Evolutionary conservation across 2,888 invertebrate genomes (phyloP), one percentile per base, ranked within the genome.

Genomic region (Asteroscopus sphinx): DNA sequence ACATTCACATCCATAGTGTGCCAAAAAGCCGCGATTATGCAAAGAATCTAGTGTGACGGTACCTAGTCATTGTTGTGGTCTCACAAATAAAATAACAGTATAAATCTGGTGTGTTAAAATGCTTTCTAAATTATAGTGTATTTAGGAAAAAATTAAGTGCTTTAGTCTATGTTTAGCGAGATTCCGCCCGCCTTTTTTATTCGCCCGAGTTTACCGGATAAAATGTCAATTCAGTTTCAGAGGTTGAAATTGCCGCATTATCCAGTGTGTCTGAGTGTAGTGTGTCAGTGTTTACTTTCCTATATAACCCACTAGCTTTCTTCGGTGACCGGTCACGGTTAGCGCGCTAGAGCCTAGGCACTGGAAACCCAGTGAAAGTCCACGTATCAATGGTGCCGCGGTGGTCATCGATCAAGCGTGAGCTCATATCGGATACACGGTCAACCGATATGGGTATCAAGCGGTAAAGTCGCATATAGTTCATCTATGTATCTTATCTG

Each of bases 351-450:
- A 68, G 51, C 56, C 76, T 68, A 67, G 62, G 65, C 69, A 59
- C 73, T 82, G 76, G 78, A 80, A 79, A 78, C 73, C 73, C 63
- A 81, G 83, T 77, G 85, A 85, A 86, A 86, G 86, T 85, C 49
- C 26, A 46, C 51, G 49, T 70, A 68, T 62, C 67, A 61, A 17
- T 35, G 42, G 15, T 55, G 52, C 47, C 35, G 21, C 4, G 12
- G 5, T 35, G 56, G 26, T 62, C 65, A 46, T 52, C 59, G 51
- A 41, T 77, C 66, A 69, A 54, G 60, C 75, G 75, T 74, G 60
- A 73, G 49, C 61, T 26, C 35, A 51, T 70, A 62, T 74, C 56
- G 52, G 45, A 47, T 71, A 39, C 11, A 28, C 46, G 16, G 54
- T 36, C 35, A 65, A 72, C 35, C 11, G 54, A 64, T 49, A 52